These are phyloP conservation scores for Rallus limicola DNA, from an alignment of 2,113 vertebrate genomes.

Conservation along the genomic window DNA sequence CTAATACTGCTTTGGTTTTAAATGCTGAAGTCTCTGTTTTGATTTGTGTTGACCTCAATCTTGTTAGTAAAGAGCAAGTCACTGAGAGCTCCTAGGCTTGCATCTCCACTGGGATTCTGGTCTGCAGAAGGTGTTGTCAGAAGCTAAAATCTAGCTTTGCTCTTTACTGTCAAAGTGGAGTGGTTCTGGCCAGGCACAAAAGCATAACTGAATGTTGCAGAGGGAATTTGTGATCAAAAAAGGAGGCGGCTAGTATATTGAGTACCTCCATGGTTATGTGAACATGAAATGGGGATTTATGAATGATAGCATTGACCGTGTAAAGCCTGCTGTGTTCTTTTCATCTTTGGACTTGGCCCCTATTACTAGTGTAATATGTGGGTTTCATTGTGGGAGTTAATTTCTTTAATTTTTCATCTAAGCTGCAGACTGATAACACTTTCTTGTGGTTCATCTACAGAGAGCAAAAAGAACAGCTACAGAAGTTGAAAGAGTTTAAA, in stretches of 20 bases:
- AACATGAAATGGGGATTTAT: neutral
- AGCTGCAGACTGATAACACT: neutral
- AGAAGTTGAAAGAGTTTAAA: constrained; percentile 81
- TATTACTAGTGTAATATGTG: neutral
- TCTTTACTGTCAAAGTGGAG: neutral
- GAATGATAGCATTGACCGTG: neutral
- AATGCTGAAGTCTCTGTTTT: neutral
- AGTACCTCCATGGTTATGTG: neutral
- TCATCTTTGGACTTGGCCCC: neutral
- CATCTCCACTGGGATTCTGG: neutral
- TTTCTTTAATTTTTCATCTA: constrained; percentile 1
- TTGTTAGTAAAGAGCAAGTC: neutral
- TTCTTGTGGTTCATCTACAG: constrained; percentile 65
- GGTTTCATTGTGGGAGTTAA: neutral
- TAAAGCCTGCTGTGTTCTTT: neutral
- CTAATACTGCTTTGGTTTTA: neutral
- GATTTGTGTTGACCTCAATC: neutral
- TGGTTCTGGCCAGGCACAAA: neutral
- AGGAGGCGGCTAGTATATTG: neutral
- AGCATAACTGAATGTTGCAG: neutral
- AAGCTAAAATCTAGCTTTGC: neutral
- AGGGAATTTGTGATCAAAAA: neutral
- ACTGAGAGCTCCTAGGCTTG: neutral
- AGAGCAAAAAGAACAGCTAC: constrained; percentile 84
- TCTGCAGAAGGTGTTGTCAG: neutral